Base-by-base conservation (phyloP, 2,797 vertebrate species). In the Anisognathus igniventris region DNA sequence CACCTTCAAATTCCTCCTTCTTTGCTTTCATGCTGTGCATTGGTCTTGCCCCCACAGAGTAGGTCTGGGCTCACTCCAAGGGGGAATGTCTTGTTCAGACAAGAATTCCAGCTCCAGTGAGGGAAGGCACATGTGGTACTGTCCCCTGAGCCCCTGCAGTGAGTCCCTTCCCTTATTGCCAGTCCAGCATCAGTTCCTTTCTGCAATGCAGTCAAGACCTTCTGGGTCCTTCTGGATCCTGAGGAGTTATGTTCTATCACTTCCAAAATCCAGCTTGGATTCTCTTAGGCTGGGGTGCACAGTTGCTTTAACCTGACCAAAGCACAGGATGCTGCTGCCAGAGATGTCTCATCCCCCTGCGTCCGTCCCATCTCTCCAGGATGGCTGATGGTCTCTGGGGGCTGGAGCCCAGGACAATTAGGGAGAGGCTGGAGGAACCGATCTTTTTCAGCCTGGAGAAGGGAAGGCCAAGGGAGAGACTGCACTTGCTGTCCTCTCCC, bases 61-160 rank as follows among this genome's bases (percentile, higher is more conserved):
- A 45, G 4, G 14, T 82, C 50, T 4, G 3, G 39, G 33, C 22
- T 64, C 12, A 20, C 31, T 67, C 57, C n/a, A 65, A 37, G 14
- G 7, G 3, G 2, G 2, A 74, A 3, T 37, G 19, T n/a, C 42
- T 68, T 3, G 1, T 17, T 78, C 28, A 28, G 62, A 47, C 4
- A 6, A 3, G 3, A 67, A 57, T 80, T 94, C 30, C 57, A 71
- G 23, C 22, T 42, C 22, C 0, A 0, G 0, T 28, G 39, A 71
- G 12, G 45, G 42, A 58, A 42, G 1, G 2, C 50, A 37, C 5
- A 12, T 0, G 0, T 27, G 54, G 16, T 31, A 24, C 21, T 51
- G 47, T 53, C 8, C 44, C 7, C 14, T 1, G 9, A 40, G 66
- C 16, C 40, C 48, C 21, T 3, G 10, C 31, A 53, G 12, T 18